Evolutionary conservation across 2,113 vertebrate species (phyloP), one percentile per base, ranked within the genome.

Genomic region (Anhinga anhinga): DNA sequence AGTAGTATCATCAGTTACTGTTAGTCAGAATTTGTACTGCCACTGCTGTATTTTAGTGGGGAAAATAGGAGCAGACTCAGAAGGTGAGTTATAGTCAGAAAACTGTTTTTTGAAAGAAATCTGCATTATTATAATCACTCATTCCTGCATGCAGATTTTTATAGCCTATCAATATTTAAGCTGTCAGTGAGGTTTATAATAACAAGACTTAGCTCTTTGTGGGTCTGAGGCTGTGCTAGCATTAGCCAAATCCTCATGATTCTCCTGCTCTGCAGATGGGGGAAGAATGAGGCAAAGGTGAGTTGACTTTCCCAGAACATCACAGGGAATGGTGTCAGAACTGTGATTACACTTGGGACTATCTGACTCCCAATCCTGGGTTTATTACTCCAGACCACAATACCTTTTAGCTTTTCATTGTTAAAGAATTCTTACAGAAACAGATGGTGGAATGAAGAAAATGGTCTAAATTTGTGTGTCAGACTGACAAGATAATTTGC

Each of bases 21-120:
- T 97, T 97, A 97, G 89, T 95, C 93, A 95, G 94, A 90, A 94
- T 95, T 97, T 95, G 53, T 97, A 82, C 86, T 91, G 95, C 62
- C 78, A 66, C 52, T 91, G 62, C 58, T 91, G 29, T 79, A 32
- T 91, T 91, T 70, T 47, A 80, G 71, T 91, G 78, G 42, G 40
- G 66, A 7, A 63, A 89, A 90, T 36, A 90, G 49, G n/a, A 95
- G 44, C 12, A 2, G 38, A 82, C 90, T 93, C 49, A 79, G 87
- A 92, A 91, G 69, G 70, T 63, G 53, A 81, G 47, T 67, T 82
- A 34, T 52, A 69, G 50, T 88, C n/a, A 88, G 56, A 53, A 79
- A 84, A 91, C 30, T 13, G 44, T 15, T 47, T 72, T 86, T 70
- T 80, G n/a, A 89, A 80, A 70, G 32, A 95, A 82, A 85, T 86